Base-by-base conservation (phyloP, 23 tunicate genomes). In the Oikopleura dioica region DNA sequence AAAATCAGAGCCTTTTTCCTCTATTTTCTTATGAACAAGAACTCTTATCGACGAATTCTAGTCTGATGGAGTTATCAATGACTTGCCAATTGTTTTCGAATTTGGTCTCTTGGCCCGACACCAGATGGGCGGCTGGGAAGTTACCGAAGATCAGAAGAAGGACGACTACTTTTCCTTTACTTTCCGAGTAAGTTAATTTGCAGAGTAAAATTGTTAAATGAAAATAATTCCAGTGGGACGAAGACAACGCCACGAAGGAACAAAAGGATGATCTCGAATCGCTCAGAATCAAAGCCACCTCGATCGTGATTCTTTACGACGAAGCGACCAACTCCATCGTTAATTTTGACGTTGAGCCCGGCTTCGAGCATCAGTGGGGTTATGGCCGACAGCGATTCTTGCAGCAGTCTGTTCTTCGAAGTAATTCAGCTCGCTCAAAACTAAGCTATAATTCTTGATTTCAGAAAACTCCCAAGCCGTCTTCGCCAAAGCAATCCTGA, bases 331-430 rank as follows among this genome's bases (percentile, higher is more conserved):
- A 63, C 72, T 12, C 4, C 2, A 28, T 63, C 26, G 72, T 63
- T 63, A 63, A 63, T 31, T 63, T 63, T 28, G 72, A 63, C 33
- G 72, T 63, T 63, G 72, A 63, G 33, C 72, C 72, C 72, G 72
- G 72, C 29, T 63, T 63, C 33, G 33, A 24, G 33, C 72, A 63
- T 63, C 72, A 63, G 33, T 63, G 72, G 72, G 72, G 72, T 12
- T 63, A 63, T 28, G 72, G 72, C 30, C 29, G 72, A 28, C 72
- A 63, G 33, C 72, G 72, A 63, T 63, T 63, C 33, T 31, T 63
- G 2, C 4, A 63, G 26, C 72, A 63, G 26, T 23, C 72, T 21
- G 5, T 2, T 16, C 33, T 63, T 12, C 29, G 72, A 63, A 31
- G 72, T 63, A 63, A 44, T 9, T 9, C 16, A 44, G 16, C 9